These are phyloP conservation scores for Nebria ingens DNA, from an alignment of 1,140 invertebrate species.

Conservation along the genomic window DNA sequence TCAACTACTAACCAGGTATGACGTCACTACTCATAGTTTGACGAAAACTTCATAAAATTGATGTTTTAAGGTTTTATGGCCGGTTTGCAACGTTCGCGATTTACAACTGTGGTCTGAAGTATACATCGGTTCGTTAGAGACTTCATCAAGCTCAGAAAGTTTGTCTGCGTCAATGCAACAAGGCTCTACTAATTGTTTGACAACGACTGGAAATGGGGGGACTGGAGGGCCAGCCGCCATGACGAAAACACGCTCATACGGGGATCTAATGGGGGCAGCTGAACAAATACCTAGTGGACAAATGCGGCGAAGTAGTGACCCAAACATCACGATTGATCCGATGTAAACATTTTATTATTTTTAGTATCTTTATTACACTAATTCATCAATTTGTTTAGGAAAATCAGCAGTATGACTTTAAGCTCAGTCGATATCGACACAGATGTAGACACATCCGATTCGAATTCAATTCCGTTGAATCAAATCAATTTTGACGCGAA, in stretches of 20 bases:
- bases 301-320: constrained; percentile 64
- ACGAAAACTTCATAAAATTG: not conserved
- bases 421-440: not conserved
- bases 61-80: constrained; percentile 64
- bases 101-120: constrained; percentile 76
- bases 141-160: constrained; percentile 20
- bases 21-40: constrained; percentile 12
- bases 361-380: not conserved
- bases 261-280: constrained; percentile 57
- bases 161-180: constrained; percentile 17
- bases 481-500: too few species aligned
- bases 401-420: not conserved
- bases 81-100: constrained; percentile 71
- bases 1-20: constrained; percentile 14
- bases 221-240: constrained; percentile 33
- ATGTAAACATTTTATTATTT: constrained; percentile 11
- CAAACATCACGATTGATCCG: constrained; percentile 58
- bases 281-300: constrained; percentile 26
- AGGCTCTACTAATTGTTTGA: not conserved
- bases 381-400: not conserved
- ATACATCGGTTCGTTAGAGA: constrained; percentile 58
- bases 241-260: constrained; percentile 71
- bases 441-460: not conserved
- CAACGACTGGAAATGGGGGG: not conserved
- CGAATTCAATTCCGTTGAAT: too few species aligned